Evolutionary conservation across 2,797 vertebrate genomes (phyloP).

Genomic region (Sarcophilus harrisii): DNA sequence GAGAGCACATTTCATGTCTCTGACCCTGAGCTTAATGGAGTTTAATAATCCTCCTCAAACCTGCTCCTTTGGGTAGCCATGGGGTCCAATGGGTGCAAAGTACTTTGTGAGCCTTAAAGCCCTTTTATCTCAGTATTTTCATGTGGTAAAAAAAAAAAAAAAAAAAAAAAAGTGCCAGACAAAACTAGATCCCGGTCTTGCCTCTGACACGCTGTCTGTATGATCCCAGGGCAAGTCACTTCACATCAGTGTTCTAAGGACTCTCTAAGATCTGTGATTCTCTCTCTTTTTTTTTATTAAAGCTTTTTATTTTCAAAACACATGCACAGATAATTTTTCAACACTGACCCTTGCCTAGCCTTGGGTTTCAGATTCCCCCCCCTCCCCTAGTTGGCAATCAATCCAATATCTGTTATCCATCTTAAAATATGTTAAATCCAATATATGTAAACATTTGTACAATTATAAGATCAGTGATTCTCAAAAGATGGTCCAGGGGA

Average conservation of each 20-base stretch:
- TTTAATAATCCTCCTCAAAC: neutral
- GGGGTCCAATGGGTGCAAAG: neutral
- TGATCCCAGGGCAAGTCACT: neutral
- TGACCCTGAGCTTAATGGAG: neutral
- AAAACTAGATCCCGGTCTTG: neutral
- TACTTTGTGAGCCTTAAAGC: neutral
- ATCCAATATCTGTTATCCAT: too few species aligned
- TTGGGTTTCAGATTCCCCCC: too few species aligned
- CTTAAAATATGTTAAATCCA: too few species aligned
- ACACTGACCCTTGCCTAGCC: too few species aligned
- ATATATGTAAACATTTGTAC: too few species aligned
- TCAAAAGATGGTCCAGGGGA: neutral
- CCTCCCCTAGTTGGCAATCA: too few species aligned
- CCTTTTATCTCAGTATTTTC: neutral
- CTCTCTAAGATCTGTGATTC: too few species aligned
- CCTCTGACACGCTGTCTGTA: neutral
- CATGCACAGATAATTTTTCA: too few species aligned
- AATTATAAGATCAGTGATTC: neutral
- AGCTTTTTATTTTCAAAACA: too few species aligned
- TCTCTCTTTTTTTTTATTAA: too few species aligned
- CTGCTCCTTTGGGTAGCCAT: neutral
- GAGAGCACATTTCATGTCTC: neutral
- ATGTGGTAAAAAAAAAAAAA: neutral
- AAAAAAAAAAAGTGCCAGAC: neutral
- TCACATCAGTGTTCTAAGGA: too few species aligned